These are phyloP conservation scores for Potorous gilbertii DNA, from an alignment of 2,797 vertebrate genomes.

Conservation along the genomic window DNA sequence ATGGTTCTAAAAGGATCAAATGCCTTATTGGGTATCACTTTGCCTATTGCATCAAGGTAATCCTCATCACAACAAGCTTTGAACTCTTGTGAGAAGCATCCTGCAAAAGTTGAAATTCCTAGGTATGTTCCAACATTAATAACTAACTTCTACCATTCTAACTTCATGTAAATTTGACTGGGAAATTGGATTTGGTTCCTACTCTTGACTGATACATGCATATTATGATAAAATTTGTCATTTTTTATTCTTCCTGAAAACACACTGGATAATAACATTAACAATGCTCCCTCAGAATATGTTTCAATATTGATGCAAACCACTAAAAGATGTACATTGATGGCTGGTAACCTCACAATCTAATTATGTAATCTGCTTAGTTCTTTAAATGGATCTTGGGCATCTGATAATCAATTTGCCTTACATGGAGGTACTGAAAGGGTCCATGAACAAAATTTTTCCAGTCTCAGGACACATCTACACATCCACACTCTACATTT, in stretches of 20 bases:
- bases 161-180: no score
- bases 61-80: not conserved
- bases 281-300: not conserved
- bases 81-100: not conserved
- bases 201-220: not conserved
- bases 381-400: not conserved
- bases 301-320: not conserved
- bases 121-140: not conserved
- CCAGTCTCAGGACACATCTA: not conserved
- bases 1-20: constrained; percentile 40
- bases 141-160: not conserved
- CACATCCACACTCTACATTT: not conserved
- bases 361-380: not conserved
- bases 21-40: constrained; percentile 49
- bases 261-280: not conserved
- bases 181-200: not conserved
- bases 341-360: not conserved
- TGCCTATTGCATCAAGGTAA: not conserved
- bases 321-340: not conserved
- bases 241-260: not conserved
- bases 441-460: not conserved
- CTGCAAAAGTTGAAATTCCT: not conserved
- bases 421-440: not conserved
- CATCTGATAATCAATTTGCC: no score
- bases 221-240: not conserved